Base-by-base conservation (phyloP, 2,113 vertebrate genomes). In the Poeciliopsis prolifica region DNA sequence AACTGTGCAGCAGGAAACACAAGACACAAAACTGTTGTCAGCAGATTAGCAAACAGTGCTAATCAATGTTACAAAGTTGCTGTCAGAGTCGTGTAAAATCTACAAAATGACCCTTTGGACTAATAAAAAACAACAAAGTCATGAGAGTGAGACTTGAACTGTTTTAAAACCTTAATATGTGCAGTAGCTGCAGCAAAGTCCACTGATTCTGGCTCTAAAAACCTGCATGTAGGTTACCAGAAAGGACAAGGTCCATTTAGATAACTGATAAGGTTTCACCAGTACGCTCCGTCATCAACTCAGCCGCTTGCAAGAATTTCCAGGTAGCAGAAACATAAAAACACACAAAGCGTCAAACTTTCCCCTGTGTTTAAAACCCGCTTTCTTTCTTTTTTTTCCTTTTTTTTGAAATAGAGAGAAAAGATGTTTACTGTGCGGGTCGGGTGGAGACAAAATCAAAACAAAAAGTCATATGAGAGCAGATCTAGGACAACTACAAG, bases 181-280 rank as follows among this genome's bases (percentile, higher is more conserved):
- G 44, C 14, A 31, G 15, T 1, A 40, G 11, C 40, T 64, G 60
- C 14, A 71, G 66, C 26, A 67, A 37, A 48, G 5, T n/a, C 44
- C 24, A 26, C 26, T 42, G 35, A 66, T 35, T n/a, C 22, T 26
- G 31, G 14, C 35, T 28, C 13, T 28, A 30, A n/a, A 40, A 17
- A 28, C 26, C 37, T 7, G 37, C 6, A 17, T 17, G 17, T 22
- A 67, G 30, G 66, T 63, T 26, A 80, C 68, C 70, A 60, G 0
- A 64, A 31, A 65, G 65, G 58, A 8, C 72, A 75, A 75, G 5
- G 70, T 83, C 33, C 64, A 70, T 6, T 80, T 28, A 78, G 13
- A 19, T 69, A 17, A 69, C 24, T 19, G 19, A 58, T 54, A 51
- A 61, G 12, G 35, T 68, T 74, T 40, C 40, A 17, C 37, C 3